A percentile compares a stretch with the other conserved stretches of the same genome.
phyloP scores from a whole-genome alignment of 1,140 invertebrate species.

The Eupeodes corollae region DNA sequence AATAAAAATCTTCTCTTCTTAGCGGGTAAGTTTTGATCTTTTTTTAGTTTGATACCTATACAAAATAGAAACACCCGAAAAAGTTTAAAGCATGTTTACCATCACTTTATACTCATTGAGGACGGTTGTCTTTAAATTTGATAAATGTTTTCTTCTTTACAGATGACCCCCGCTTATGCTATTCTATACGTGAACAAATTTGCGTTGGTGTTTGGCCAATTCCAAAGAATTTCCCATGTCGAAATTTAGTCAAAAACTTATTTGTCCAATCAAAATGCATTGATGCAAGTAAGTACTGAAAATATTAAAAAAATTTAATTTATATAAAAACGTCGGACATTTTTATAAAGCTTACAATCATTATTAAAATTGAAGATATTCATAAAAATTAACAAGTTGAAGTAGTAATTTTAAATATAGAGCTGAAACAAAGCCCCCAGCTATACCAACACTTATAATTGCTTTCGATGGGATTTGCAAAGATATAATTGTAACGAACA shows the following conservation, averaged over 20 bases:
- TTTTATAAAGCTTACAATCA: not conserved
- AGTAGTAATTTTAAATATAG: constrained; percentile 8
- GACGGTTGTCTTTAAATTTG: too few relatives aligned
- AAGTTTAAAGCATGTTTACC: too few relatives aligned
- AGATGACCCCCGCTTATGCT: constrained; percentile 68
- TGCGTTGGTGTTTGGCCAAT: constrained; percentile 62
- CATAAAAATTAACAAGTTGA: constrained; percentile 9
- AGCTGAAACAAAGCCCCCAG: constrained; percentile 6
- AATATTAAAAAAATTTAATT: not conserved
- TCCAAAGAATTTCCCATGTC: constrained; percentile 53
- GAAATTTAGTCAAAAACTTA: constrained; percentile 58
- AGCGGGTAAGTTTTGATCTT: constrained; percentile 46
- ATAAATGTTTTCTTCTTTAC: constrained; percentile 21
- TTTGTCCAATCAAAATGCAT: constrained; percentile 80
- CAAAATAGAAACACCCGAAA: too few relatives aligned
- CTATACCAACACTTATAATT: constrained; percentile 4
- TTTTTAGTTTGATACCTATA: too few relatives aligned
- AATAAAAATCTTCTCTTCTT: constrained; percentile 76
- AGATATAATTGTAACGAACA: constrained; percentile 3
- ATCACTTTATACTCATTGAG: too few relatives aligned
- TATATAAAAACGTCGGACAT: not conserved
- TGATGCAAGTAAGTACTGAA: constrained; percentile 55
- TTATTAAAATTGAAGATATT: constrained; percentile 7
- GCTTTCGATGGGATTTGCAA: constrained; percentile 2
- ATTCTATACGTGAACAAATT: constrained; percentile 87